Conservation (phyloP, 2,797 vertebrate genomes). For the Thamnophis elegans region DNA sequence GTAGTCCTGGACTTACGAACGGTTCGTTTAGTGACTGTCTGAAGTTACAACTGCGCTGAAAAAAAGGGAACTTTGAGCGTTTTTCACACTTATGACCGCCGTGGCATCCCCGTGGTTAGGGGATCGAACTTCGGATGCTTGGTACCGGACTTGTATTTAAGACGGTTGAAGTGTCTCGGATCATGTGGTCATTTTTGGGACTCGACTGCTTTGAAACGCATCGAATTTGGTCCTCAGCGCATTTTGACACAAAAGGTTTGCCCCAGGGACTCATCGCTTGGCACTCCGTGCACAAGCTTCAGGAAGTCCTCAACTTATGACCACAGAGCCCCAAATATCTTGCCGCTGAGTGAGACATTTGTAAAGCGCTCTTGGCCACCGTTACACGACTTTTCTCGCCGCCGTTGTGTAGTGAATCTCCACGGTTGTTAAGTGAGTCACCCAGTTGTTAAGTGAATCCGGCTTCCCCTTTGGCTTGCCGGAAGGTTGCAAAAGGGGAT, state of each 20-base stretch:
- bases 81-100: not conserved
- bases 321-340: not conserved
- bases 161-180: not conserved
- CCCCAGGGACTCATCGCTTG: too few relatives aligned
- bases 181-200: not conserved
- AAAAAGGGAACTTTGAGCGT: not conserved
- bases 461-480: not conserved
- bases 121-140: too few relatives aligned
- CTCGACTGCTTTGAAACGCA: too few relatives aligned
- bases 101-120: not conserved
- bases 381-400: not conserved
- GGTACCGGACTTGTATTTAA: not conserved
- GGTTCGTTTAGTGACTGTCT: not conserved
- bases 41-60: not conserved
- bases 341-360: not conserved
- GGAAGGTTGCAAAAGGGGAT: not conserved
- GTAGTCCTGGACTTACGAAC: not conserved
- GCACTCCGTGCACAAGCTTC: not conserved
- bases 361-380: fast-evolving
- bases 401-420: not conserved
- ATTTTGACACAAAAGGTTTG: too few relatives aligned
- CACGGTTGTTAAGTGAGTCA: not conserved
- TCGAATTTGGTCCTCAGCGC: too few relatives aligned
- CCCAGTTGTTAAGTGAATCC: not conserved
- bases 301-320: fast-evolving